phyloP scores from a whole-genome alignment of 2,113 vertebrate species.

The Phylloscopus whistleri region DNA sequence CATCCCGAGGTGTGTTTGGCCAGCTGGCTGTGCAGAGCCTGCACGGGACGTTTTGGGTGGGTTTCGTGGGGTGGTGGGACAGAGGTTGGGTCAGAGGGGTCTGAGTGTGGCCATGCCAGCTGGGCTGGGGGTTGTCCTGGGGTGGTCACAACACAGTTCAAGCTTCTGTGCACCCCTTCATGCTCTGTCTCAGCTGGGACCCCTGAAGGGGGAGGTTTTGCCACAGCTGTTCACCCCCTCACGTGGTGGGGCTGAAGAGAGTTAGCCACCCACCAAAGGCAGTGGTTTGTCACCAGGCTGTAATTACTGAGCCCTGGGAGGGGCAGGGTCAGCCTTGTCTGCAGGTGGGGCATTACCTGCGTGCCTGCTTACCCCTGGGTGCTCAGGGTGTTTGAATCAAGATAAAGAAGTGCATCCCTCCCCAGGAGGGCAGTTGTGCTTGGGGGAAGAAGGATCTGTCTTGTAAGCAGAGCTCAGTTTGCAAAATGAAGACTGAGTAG shows the following conservation, averaged over 20 bases:
- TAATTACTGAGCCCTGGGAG: neutral
- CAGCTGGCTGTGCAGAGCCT: neutral
- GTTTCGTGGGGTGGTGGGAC: neutral
- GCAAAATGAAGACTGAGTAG: neutral
- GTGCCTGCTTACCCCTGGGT: neutral
- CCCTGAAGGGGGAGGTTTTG: neutral
- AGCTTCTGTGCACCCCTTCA: accelerated
- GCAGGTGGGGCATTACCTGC: neutral
- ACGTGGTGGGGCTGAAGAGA: accelerated
- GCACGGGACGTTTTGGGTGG: neutral
- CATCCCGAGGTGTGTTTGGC: accelerated
- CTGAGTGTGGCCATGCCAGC: accelerated
- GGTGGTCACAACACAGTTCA: neutral
- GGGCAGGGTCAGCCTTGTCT: neutral
- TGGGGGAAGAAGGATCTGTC: neutral
- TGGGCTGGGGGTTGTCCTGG: neutral
- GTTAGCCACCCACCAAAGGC: neutral
- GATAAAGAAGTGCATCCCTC: neutral
- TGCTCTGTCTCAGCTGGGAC: neutral
- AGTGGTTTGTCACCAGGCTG: neutral
- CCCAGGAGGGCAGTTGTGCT: neutral
- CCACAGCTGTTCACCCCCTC: accelerated
- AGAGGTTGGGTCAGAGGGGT: neutral
- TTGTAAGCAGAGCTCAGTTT: neutral
- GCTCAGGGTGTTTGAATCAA: neutral